These are phyloP conservation scores for Erethizon dorsatum DNA, from an alignment of 2,797 vertebrate species.

Conservation along the genomic window DNA sequence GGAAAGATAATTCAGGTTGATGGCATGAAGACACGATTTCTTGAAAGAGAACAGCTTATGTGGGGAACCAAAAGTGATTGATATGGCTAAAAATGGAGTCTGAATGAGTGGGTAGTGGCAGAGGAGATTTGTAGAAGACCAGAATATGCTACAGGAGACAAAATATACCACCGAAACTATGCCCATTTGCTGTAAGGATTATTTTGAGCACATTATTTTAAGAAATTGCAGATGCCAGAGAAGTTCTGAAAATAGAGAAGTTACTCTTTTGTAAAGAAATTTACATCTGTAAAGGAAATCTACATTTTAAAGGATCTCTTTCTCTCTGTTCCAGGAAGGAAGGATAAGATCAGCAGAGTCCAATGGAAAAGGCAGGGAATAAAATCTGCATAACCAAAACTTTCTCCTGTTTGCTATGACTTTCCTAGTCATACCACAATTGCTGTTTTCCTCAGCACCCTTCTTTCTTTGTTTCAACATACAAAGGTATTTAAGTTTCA, in stretches of 20 bases:
- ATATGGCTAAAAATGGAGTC: neutral
- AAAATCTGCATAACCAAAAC: neutral
- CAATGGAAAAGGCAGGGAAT: neutral
- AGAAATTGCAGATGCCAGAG: neutral
- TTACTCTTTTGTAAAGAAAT: neutral
- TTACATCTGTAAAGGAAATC: neutral
- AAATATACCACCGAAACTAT: neutral
- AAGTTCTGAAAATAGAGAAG: slow-evolving; percentile 38
- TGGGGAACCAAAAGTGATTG: neutral
- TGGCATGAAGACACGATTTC: neutral
- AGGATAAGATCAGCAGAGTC: neutral
- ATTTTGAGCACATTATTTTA: slow-evolving; percentile 63
- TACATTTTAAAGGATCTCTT: neutral
- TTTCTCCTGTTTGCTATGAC: too few species aligned
- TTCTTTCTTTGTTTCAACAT: neutral
- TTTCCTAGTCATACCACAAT: neutral
- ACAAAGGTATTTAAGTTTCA: neutral
- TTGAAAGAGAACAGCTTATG: neutral
- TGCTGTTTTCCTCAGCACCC: neutral
- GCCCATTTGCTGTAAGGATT: neutral
- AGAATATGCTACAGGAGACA: neutral
- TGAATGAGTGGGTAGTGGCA: neutral
- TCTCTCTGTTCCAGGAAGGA: neutral
- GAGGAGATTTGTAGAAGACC: neutral
- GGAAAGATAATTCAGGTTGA: neutral